Conservation (phyloP, 2,113 vertebrate species). For the Nematolebias whitei region DNA sequence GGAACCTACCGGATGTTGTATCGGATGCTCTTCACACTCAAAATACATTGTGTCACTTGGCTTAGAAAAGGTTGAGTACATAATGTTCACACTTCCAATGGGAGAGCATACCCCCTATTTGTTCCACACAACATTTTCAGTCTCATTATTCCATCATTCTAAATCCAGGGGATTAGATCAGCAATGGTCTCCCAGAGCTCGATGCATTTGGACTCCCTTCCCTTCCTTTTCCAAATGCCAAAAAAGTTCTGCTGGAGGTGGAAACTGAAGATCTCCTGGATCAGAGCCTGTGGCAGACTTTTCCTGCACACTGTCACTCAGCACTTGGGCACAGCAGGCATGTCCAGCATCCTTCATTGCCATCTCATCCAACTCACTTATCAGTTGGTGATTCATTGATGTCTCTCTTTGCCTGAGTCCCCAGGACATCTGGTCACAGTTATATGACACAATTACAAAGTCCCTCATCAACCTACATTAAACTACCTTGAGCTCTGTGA, state of each 20-base stretch:
- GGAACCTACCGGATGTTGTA: constrained; percentile 31
- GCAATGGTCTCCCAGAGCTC: background rate
- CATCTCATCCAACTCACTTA: background rate
- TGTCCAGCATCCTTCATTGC: background rate
- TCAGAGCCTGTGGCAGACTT: background rate
- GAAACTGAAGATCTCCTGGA: background rate
- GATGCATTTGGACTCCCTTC: background rate
- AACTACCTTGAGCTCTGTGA: background rate
- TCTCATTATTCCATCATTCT: background rate
- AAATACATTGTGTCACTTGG: constrained; percentile 22
- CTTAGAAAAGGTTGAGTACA: constrained; percentile 39
- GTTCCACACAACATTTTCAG: constrained; percentile 7
- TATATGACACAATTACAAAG: background rate
- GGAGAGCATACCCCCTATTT: background rate
- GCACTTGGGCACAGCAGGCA: background rate
- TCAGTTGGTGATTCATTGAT: background rate
- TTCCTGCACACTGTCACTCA: background rate
- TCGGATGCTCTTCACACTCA: constrained; percentile 58
- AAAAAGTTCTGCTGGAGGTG: background rate
- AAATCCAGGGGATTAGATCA: constrained; percentile 1
- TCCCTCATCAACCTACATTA: background rate
- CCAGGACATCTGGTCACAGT: background rate
- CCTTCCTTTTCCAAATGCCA: background rate
- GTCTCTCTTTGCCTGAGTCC: background rate
- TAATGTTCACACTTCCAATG: constrained; percentile 2